Conservation (phyloP, 1,140 invertebrate genomes). For the Zelostemma sp. region DNA sequence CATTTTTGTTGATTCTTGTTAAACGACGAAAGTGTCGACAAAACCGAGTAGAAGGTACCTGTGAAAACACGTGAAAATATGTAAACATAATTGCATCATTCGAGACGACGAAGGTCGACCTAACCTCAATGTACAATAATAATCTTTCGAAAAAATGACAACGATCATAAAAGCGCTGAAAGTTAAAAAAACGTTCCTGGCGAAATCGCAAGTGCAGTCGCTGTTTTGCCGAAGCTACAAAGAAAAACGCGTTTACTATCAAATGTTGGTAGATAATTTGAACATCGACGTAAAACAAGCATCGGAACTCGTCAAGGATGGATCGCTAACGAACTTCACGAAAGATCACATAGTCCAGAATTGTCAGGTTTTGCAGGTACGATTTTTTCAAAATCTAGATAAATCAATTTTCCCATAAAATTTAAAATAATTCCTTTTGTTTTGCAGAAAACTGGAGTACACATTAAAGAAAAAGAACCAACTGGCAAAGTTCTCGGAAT, state of each 20-base stretch:
- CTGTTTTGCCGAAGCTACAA: neutral
- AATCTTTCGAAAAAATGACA: constrained; percentile 5
- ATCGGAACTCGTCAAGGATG: neutral
- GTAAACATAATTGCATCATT: too few relatives aligned
- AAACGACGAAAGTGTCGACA: too few relatives aligned
- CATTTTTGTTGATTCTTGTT: too few relatives aligned
- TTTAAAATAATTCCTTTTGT: constrained; percentile 4
- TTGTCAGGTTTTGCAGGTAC: neutral
- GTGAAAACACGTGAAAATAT: too few relatives aligned
- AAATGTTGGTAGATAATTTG: neutral
- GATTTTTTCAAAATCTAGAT: constrained; percentile 8
- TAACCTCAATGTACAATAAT: too few relatives aligned
- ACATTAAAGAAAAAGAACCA: neutral
- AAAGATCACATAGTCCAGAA: neutral
- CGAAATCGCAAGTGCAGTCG: neutral
- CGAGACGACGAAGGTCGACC: too few relatives aligned
- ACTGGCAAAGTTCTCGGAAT: constrained; percentile 6
- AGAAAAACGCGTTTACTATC: neutral
- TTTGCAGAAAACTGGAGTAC: constrained; percentile 10
- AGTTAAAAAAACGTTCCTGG: neutral
- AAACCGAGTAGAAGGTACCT: too few relatives aligned
- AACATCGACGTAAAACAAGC: neutral
- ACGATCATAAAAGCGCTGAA: neutral
- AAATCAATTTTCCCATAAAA: neutral
- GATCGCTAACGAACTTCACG: neutral